phyloP scores from a whole-genome alignment of 2,888 invertebrate genomes.

The Drosophila leonis region DNA sequence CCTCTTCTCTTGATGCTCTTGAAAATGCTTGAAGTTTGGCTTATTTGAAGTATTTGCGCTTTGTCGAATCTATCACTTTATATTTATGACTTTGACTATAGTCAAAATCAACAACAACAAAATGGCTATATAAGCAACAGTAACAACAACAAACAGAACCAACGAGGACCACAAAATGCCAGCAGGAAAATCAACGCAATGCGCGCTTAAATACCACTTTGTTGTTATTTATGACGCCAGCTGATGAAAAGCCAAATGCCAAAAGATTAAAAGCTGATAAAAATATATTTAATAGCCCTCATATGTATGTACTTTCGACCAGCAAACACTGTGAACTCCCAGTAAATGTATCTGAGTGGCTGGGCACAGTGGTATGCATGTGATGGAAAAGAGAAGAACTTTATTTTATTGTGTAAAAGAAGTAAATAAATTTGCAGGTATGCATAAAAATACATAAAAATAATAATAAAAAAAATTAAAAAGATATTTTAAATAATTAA shows the following conservation, averaged over 20 bases:
- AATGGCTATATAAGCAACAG: conserved; percentile 10
- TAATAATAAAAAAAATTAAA: not conserved
- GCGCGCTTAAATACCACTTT: conserved; percentile 70
- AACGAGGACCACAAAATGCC: conserved; percentile 25
- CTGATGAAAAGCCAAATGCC: conserved; percentile 81
- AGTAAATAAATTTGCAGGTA: not conserved
- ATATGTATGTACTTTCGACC: conserved; percentile 26
- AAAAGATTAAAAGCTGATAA: conserved; percentile 79
- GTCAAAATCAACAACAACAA: conserved; percentile 35
- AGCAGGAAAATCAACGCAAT: conserved; percentile 55
- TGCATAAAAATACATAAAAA: not conserved
- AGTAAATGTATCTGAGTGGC: not conserved
- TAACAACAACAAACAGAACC: conserved; percentile 14
- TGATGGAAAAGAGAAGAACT: no score
- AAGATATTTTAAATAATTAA: not conserved
- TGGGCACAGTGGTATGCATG: not conserved
- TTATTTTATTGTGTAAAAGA: not conserved
- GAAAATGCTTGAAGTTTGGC: conserved; percentile 37
- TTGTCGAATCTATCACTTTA: conserved; percentile 69
- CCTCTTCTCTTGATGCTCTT: conserved; percentile 18
- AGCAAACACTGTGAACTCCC: conserved; percentile 32
- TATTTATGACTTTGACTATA: conserved; percentile 72
- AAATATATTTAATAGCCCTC: conserved; percentile 79
- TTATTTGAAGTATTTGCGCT: conserved; percentile 44
- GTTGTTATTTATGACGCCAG: conserved; percentile 80